A percentile compares a stretch with the other conserved stretches of the same genome.
phyloP scores from a whole-genome alignment of 2,888 invertebrate species.

The Pyrrhia umbra region DNA sequence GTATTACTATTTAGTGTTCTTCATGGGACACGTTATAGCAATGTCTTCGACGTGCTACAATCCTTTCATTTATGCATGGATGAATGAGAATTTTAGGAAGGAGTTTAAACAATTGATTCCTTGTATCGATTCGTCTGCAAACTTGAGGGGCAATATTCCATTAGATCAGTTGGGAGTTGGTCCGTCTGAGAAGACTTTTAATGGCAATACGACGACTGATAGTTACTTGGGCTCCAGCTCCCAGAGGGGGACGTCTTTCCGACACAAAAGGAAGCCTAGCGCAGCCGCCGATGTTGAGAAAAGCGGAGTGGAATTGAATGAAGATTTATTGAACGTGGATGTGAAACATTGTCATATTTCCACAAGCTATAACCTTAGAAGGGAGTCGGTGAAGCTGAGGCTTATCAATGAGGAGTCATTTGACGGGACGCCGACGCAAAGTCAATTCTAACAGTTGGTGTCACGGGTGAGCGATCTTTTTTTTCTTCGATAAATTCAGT shows the following conservation, averaged over 20 bases:
- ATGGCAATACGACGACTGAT: slow-evolving; percentile 94
- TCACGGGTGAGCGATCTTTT: slow-evolving; percentile 77
- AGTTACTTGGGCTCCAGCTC: slow-evolving; percentile 91
- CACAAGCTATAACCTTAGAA: slow-evolving; percentile 85
- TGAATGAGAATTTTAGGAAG: slow-evolving; percentile 98
- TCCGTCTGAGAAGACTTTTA: slow-evolving; percentile 92
- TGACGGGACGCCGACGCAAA: slow-evolving; percentile 82
- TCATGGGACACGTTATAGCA: slow-evolving; percentile 96
- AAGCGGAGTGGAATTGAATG: slow-evolving; percentile 87
- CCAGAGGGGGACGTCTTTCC: slow-evolving; percentile 88
- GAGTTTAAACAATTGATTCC: slow-evolving; percentile 96
- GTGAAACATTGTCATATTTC: slow-evolving; percentile 88
- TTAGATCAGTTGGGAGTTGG: slow-evolving; percentile 89
- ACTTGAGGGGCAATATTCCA: slow-evolving; percentile 81
- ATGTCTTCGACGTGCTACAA: slow-evolving; percentile 99
- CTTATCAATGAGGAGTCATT: slow-evolving; percentile 88
- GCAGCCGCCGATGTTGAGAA: slow-evolving; percentile 91
- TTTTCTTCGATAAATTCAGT: slow-evolving; percentile 5
- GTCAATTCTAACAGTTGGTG: slow-evolving; percentile 87
- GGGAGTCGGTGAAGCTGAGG: slow-evolving; percentile 86
- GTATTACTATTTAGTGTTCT: slow-evolving; percentile 97
- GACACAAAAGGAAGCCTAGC: slow-evolving; percentile 89
- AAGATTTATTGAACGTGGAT: slow-evolving; percentile 83
- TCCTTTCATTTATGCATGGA: slow-evolving; percentile 99
- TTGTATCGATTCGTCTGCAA: slow-evolving; percentile 90